Conservation (phyloP, 2,113 vertebrate genomes). For the Terrapene triunguis region DNA sequence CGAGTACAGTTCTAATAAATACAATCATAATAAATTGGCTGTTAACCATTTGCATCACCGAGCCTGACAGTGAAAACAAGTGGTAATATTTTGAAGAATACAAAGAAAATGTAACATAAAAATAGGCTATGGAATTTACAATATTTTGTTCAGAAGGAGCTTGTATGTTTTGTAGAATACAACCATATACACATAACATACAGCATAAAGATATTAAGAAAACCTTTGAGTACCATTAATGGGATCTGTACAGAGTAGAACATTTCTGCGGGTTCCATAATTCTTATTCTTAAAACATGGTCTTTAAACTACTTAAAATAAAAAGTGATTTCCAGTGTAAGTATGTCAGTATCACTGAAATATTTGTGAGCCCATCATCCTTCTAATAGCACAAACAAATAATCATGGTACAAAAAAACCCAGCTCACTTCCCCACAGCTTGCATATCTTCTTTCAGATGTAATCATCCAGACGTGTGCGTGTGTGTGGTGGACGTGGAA, state of each 20-base stretch:
- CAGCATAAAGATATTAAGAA: neutral
- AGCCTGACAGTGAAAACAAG: neutral
- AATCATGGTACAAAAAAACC: neutral
- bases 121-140: neutral
- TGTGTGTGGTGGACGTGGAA: too few species aligned
- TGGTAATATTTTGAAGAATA: neutral
- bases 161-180: neutral
- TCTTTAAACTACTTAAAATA: neutral
- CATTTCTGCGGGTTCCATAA: neutral
- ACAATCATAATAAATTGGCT: neutral
- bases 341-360: neutral
- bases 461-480: neutral
- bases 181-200: neutral
- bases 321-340: neutral
- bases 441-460: neutral
- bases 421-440: neutral
- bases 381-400: neutral
- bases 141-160: neutral
- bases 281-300: neutral
- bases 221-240: neutral
- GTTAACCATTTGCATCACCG: neutral
- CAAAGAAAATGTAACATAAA: neutral
- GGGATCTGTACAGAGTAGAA: neutral
- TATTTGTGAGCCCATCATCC: neutral
- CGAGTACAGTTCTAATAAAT: neutral